These are phyloP conservation scores for Morelia viridis DNA, from an alignment of 2,797 vertebrate genomes.

Conservation along the genomic window DNA sequence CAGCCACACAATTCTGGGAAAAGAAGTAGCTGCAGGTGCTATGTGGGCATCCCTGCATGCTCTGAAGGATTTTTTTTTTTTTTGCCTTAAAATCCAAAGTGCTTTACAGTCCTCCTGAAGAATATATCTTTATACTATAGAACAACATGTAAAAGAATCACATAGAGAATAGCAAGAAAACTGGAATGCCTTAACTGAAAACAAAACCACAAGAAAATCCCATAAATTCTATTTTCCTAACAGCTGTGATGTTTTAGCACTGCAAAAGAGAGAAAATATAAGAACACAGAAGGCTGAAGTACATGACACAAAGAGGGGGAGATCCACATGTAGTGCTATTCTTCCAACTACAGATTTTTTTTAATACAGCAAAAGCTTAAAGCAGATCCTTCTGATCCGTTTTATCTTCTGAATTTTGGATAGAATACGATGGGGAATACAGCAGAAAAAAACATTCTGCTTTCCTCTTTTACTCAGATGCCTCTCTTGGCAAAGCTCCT, in stretches of 20 bases:
- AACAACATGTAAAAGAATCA: background rate
- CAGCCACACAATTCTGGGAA: background rate
- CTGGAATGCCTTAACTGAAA: background rate
- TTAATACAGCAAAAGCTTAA: background rate
- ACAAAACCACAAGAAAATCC: background rate
- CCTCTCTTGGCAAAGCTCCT: background rate
- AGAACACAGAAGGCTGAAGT: background rate
- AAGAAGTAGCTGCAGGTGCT: background rate
- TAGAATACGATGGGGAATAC: background rate
- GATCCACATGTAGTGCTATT: background rate
- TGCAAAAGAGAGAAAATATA: background rate
- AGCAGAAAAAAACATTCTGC: background rate
- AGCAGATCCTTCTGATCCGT: background rate
- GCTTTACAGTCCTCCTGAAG: background rate
- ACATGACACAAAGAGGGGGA: background rate
- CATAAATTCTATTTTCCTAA: background rate
- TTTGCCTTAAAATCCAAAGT: background rate
- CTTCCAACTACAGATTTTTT: background rate
- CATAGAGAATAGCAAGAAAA: conserved; percentile 15
- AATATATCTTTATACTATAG: conserved; percentile 26
- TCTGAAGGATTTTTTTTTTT: background rate
- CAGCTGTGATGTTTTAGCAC: background rate
- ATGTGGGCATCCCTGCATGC: background rate
- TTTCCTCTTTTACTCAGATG: background rate
- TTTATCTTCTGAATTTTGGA: background rate